These are phyloP conservation scores for Mesitornis unicolor DNA, from an alignment of 2,113 vertebrate species.

Conservation along the genomic window DNA sequence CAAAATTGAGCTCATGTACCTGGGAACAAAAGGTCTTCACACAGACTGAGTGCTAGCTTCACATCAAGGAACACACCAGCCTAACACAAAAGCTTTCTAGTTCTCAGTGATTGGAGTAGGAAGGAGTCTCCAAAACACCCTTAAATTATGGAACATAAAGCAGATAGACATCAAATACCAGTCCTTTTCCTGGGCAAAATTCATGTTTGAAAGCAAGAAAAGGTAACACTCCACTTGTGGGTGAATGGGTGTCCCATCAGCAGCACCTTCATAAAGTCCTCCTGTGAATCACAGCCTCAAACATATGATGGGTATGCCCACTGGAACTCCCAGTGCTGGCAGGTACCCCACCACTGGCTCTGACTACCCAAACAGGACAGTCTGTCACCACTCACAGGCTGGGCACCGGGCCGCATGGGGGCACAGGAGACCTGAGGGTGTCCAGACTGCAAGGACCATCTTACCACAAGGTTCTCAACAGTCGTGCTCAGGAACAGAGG, in stretches of 20 bases:
- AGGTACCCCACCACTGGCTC: not conserved
- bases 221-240: not conserved
- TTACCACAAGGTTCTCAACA: not conserved
- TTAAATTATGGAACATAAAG: not conserved
- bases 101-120: not conserved
- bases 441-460: not conserved
- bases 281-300: not conserved
- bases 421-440: not conserved
- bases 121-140: not conserved
- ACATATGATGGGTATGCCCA: not conserved
- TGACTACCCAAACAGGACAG: too few relatives aligned
- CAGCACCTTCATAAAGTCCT: not conserved
- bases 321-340: not conserved
- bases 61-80: not conserved
- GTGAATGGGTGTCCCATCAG: fast-evolving
- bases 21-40: not conserved
- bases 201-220: not conserved
- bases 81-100: not conserved
- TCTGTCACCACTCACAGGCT: not conserved
- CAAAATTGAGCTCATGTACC: conserved; percentile 8
- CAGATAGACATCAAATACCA: not conserved
- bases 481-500: not conserved
- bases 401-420: not conserved
- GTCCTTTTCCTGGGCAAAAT: not conserved
- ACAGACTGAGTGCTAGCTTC: not conserved